Percentiles rank a stretch among this genome's conserved stretches.
Evolutionary conservation across 2,797 vertebrate species (phyloP).

Genomic region (Liparis tanakae): DNA sequence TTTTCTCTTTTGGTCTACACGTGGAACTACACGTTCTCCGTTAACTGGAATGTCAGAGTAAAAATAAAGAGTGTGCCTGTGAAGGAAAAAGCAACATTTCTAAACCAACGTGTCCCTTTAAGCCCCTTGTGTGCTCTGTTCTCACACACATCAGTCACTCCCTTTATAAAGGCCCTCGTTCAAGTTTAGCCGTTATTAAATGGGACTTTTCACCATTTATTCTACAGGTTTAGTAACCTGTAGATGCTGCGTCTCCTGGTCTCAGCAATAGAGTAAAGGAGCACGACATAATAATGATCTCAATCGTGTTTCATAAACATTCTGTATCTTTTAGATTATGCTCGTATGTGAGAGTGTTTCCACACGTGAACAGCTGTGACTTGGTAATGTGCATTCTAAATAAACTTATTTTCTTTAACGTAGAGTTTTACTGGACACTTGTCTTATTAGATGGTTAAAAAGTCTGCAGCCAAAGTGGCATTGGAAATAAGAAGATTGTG

Average conservation of each 20-base stretch:
- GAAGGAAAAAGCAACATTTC: neutral
- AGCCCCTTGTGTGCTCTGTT: neutral
- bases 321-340: neutral
- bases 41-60: constrained; percentile 19
- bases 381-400: neutral
- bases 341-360: neutral
- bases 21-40: neutral
- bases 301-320: neutral
- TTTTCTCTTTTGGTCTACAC: neutral
- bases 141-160: neutral
- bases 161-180: neutral
- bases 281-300: neutral
- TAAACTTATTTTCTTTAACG: neutral
- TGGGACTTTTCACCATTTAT: neutral
- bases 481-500: no score
- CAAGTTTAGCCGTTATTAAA: neutral
- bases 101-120: neutral
- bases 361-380: neutral
- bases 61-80: neutral
- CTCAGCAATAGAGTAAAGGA: neutral
- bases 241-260: neutral
- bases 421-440: neutral
- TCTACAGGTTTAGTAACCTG: neutral
- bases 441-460: neutral
- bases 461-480: neutral